Base-by-base conservation (phyloP, 2,797 vertebrate species). In the Tapera naevia region DNA sequence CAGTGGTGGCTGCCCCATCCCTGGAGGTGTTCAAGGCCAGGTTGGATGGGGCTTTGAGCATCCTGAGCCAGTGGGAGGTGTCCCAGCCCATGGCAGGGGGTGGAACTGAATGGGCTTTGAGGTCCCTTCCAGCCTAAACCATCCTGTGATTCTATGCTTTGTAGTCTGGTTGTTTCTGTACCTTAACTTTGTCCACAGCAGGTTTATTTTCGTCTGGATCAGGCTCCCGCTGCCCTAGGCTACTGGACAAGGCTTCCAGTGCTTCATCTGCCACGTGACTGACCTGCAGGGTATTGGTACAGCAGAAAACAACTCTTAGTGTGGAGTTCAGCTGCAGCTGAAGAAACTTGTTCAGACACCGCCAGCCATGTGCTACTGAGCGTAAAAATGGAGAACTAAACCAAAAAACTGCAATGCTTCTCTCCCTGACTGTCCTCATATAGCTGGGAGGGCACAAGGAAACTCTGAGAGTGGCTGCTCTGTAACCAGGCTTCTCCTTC, bases 101-200 rank as follows among this genome's bases (percentile, higher is more conserved):
- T 46, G 45, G 45, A 22, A 46, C 45, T 46, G 45, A 18, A 46
- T 21, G 21, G 45, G 45, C 45, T 46, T 21, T 46, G 45, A 46
- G 45, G 45, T 46, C 45, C 45, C 10, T 22, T 46, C 45, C 21
- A 22, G 17, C 45, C 21, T 45, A 48, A 48, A 48, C 46, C 22
- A 48, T 24, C 48, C 46, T 5, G 11, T 24, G 6, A 21, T 48
- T 48, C 46, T 24, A 10, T 22, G 12, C 11, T 48, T 48, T 48
- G 46, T 24, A 23, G 46, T 48, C 18, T 60, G 22, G 9, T 17
- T 39, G 54, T 69, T 89, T 41, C 48, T 45, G 80, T 98, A 98
- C 98, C 97, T 98, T 98, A 65, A 97, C 62, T 97, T 97, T 96
- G 95, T 98, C 98, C 62, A 94, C 90, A 76, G 32, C 46, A 81